Conservation (phyloP, 2,113 vertebrate genomes). For the Planiliza haematocheilus region DNA sequence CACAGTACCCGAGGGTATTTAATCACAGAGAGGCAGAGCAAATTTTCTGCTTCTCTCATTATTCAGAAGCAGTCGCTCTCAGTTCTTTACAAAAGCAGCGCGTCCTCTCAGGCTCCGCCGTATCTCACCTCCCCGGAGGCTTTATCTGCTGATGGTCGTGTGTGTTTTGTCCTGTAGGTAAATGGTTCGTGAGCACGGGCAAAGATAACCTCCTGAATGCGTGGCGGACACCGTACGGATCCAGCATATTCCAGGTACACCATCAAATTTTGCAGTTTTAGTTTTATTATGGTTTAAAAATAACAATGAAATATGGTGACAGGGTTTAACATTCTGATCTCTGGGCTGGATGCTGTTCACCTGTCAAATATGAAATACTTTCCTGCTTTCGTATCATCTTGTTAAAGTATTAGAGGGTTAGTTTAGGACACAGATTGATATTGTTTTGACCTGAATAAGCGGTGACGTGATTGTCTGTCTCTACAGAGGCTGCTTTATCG, state of each 20-base stretch:
- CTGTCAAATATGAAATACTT: neutral
- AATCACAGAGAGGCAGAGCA: conserved; percentile 54
- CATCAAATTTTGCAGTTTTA: neutral
- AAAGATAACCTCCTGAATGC: conserved; percentile 92
- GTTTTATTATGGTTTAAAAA: neutral
- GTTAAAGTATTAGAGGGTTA: neutral
- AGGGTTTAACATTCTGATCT: neutral
- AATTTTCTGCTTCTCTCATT: conserved; percentile 45
- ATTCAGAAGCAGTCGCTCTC: conserved; percentile 37
- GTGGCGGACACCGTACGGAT: conserved; percentile 90
- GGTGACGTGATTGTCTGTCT: neutral
- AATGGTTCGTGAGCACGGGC: conserved; percentile 93
- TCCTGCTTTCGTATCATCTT: neutral
- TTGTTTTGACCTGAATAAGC: neutral
- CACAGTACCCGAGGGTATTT: conserved; percentile 49
- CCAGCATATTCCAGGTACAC: conserved; percentile 91
- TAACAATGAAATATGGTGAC: neutral
- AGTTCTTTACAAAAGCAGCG: conserved; percentile 32
- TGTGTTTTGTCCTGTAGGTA: conserved; percentile 82
- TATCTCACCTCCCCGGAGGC: conserved; percentile 49
- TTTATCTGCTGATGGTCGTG: conserved; percentile 54
- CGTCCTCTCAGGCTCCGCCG: conserved; percentile 26
- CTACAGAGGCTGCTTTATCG: neutral
- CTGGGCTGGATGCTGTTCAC: neutral
- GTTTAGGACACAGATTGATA: neutral